Percentiles rank a stretch among this genome's conserved stretches.
Conservation (phyloP, 2,113 vertebrate genomes). For the Pelmatolapia mariae region DNA sequence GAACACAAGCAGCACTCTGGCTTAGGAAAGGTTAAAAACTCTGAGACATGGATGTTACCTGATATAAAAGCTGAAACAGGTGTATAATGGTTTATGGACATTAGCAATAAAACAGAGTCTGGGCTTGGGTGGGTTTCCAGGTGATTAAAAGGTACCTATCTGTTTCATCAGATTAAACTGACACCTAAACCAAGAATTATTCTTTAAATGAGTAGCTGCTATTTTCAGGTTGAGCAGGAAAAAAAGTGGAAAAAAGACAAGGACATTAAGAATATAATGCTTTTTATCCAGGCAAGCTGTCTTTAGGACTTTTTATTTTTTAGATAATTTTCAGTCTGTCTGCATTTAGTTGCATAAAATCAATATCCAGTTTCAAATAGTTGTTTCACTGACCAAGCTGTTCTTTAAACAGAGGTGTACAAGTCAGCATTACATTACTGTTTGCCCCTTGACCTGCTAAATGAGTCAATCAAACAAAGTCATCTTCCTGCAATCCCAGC, state of each 20-base stretch:
- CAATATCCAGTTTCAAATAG: not conserved
- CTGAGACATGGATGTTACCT: not conserved
- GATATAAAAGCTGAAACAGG: not conserved
- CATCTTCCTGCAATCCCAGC: not conserved
- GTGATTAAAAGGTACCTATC: not conserved
- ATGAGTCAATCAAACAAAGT: not conserved
- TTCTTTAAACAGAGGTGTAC: not conserved
- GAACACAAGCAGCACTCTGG: not conserved
- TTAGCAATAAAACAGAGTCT: not conserved
- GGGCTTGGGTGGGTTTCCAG: not conserved
- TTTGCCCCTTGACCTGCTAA: not conserved
- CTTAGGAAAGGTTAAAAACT: not conserved
- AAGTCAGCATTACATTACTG: not conserved
- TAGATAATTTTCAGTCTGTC: not conserved
- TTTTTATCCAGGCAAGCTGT: not conserved
- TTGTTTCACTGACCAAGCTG: accelerated
- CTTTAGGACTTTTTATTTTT: not conserved
- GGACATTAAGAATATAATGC: not conserved
- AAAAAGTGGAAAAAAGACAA: not conserved
- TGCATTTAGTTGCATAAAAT: not conserved
- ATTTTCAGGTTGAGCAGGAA: not conserved
- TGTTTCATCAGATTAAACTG: not conserved
- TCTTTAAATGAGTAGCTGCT: not conserved
- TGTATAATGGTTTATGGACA: not conserved
- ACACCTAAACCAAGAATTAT: not conserved